phyloP scores from a whole-genome alignment of 2,797 vertebrate genomes.

The Phoxinus dragarum region DNA sequence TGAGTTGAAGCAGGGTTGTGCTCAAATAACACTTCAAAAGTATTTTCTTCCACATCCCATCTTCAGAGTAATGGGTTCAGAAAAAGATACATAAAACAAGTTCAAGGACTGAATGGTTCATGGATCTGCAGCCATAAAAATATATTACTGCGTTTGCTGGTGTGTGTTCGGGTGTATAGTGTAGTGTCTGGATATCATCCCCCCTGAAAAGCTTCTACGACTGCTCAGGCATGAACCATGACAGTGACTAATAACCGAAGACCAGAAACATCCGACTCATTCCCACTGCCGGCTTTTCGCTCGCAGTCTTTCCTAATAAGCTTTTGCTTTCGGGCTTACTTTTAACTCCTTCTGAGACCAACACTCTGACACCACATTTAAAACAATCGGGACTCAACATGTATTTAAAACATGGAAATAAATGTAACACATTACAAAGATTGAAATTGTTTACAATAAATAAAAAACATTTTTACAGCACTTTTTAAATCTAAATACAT shows the following conservation, averaged over 20 bases:
- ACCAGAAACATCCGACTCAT: slow-evolving; percentile 2
- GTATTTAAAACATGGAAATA: neutral
- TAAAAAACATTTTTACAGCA: neutral
- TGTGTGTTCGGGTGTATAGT: slow-evolving; percentile 21
- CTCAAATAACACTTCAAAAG: slow-evolving; percentile 16
- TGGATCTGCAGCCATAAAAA: neutral
- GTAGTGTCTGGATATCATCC: slow-evolving; percentile 16
- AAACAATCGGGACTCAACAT: neutral
- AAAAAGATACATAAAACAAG: slow-evolving; percentile 3
- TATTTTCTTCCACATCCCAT: slow-evolving; percentile 14
- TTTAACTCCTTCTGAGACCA: neutral
- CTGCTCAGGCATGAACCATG: slow-evolving; percentile 30
- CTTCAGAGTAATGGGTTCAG: slow-evolving; percentile 17
- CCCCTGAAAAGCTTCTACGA: slow-evolving; percentile 16
- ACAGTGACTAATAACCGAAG: slow-evolving; percentile 16
- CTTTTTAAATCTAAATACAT: neutral
- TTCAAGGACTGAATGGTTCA: slow-evolving; percentile 32
- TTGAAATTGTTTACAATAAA: neutral
- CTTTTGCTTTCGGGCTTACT: neutral
- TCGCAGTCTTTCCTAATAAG: slow-evolving; percentile 9
- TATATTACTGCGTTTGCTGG: neutral
- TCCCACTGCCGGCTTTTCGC: neutral
- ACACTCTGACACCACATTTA: neutral
- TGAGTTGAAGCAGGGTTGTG: slow-evolving; percentile 12
- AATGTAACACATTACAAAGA: neutral